Percentiles rank a stretch among this genome's conserved stretches.
Evolutionary conservation across 1,140 invertebrate species (phyloP).

Genomic region (Proales similis): DNA sequence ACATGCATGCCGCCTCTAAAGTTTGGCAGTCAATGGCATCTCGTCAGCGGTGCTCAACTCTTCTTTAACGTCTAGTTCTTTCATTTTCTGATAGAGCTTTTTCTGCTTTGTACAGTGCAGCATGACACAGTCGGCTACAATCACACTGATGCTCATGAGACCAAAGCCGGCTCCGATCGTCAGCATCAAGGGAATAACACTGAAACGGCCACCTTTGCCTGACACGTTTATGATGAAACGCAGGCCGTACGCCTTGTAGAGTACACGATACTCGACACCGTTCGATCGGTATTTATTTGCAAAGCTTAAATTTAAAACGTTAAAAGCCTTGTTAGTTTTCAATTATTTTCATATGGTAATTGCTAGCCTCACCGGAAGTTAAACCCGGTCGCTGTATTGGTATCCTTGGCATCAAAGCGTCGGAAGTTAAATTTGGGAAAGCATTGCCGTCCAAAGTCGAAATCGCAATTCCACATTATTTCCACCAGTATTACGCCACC

Average conservation of each 20-base stretch:
- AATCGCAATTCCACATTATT: conserved; percentile 57
- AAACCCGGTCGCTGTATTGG: conserved; percentile 51
- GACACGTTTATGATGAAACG: conserved; percentile 39
- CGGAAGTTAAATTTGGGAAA: conserved; percentile 55
- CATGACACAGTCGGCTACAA: conserved; percentile 35
- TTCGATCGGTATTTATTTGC: conserved; percentile 50
- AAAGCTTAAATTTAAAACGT: conserved; percentile 52
- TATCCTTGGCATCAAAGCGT: conserved; percentile 46
- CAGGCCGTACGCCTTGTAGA: conserved; percentile 44
- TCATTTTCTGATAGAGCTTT: conserved; percentile 34
- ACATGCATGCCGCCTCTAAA: too few species aligned
- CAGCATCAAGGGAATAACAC: conserved; percentile 38
- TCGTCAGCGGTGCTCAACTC: conserved; percentile 3
- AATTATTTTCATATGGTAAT: conserved; percentile 1
- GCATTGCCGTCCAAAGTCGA: conserved; percentile 54
- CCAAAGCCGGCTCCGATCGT: conserved; percentile 40
- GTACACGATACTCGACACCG: conserved; percentile 50
- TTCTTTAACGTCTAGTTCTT: conserved; percentile 31
- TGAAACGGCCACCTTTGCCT: conserved; percentile 39
- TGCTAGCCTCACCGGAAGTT: conserved; percentile 55
- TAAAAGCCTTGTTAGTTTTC: conserved; percentile 39
- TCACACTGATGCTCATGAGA: conserved; percentile 39
- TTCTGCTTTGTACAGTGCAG: conserved; percentile 34
- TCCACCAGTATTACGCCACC: conserved; percentile 56
- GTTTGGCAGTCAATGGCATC: too few species aligned